phyloP scores from a whole-genome alignment of 2,797 vertebrate genomes.

The Anas acuta region DNA sequence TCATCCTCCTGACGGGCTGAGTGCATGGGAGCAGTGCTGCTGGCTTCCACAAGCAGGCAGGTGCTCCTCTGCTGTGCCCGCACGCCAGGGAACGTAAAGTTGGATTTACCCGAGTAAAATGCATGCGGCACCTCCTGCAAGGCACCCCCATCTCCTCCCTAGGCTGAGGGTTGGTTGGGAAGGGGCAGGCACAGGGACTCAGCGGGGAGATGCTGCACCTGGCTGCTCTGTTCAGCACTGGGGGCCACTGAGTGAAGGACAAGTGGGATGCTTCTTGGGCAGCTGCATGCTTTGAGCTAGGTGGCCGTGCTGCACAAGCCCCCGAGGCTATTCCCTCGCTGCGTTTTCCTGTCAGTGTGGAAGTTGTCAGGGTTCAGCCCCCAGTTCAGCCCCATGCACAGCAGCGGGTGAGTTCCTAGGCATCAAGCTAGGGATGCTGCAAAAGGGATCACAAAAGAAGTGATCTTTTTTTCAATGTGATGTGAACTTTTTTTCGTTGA shows the following conservation, averaged over 20 bases:
- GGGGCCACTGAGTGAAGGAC: slow-evolving; percentile 1
- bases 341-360: not conserved
- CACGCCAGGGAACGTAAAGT: fast-evolving
- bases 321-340: slow-evolving; percentile 21
- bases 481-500: not conserved
- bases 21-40: fast-evolving
- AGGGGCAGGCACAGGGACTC: not conserved
- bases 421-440: not conserved
- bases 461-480: not conserved
- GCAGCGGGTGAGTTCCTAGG: not conserved
- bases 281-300: not conserved
- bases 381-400: not conserved
- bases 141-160: not conserved
- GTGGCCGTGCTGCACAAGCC: slow-evolving; percentile 26
- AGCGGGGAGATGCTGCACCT: not conserved
- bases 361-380: not conserved
- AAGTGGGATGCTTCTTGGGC: too few species aligned
- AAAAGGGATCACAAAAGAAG: not conserved
- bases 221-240: not conserved
- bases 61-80: fast-evolving
- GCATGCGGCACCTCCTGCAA: not conserved
- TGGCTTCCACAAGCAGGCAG: not conserved
- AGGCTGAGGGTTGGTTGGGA: not conserved
- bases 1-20: not conserved
- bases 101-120: not conserved